A percentile compares a stretch with the other conserved stretches of the same genome.
Conservation (phyloP, 2,797 vertebrate species). For the Hephaestus fuliginosus region DNA sequence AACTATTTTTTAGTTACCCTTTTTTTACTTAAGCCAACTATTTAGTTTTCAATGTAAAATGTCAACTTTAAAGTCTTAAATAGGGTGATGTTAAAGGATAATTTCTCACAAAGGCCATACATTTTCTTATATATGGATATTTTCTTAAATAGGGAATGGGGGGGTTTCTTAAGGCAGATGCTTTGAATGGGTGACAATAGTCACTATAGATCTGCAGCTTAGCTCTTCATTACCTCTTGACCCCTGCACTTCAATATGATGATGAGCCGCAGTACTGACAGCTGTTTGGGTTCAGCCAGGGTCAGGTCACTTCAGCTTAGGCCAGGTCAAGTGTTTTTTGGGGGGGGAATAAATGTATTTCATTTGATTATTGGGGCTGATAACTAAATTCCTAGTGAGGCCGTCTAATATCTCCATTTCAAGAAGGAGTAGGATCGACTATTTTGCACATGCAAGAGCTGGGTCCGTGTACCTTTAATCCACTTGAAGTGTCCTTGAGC, state of each 20-base stretch:
- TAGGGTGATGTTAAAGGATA: not conserved
- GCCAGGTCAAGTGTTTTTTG: too few relatives aligned
- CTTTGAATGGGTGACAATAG: constrained; percentile 6
- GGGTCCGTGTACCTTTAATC: not conserved
- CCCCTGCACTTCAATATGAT: constrained; percentile 14
- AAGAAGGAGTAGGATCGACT: not conserved
- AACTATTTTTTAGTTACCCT: too few relatives aligned
- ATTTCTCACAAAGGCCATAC: not conserved
- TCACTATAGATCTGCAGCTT: not conserved
- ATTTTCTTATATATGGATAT: too few relatives aligned
- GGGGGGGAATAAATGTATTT: too few relatives aligned
- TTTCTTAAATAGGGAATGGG: too few relatives aligned
- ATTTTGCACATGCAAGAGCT: not conserved
- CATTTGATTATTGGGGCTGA: too few relatives aligned
- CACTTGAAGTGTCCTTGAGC: constrained; percentile 24
- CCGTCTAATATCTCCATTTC: too few relatives aligned
- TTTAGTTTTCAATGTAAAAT: not conserved
- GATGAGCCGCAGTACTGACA: constrained; percentile 17
- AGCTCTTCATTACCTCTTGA: constrained; percentile 12
- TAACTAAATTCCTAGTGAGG: too few relatives aligned
- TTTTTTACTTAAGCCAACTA: too few relatives aligned
- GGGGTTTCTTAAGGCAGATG: not conserved
- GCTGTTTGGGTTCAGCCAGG: constrained; percentile 23
- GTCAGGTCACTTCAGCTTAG: constrained; percentile 9
- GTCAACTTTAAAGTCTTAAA: not conserved